These are phyloP conservation scores for Gallinago jamesoni DNA, from an alignment of 2,113 vertebrate species.

Conservation along the genomic window DNA sequence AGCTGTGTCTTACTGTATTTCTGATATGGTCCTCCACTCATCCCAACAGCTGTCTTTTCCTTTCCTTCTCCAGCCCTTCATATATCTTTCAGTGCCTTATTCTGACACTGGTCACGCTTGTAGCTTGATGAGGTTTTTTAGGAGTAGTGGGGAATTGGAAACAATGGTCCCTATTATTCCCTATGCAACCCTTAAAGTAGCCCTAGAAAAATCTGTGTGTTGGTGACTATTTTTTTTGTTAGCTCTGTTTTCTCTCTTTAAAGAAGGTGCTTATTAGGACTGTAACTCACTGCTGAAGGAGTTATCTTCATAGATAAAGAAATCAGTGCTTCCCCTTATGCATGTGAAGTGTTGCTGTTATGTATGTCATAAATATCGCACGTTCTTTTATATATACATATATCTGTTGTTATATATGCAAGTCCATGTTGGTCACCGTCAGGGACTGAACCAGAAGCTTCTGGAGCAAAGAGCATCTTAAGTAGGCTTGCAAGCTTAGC, in stretches of 20 bases:
- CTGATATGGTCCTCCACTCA: not conserved
- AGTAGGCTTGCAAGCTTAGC: not conserved
- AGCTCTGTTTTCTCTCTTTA: not conserved
- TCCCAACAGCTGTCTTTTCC: conserved; percentile 20
- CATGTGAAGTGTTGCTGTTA: not conserved
- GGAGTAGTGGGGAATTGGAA: not conserved
- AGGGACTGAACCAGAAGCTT: not conserved
- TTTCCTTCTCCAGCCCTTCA: not conserved
- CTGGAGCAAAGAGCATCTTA: not conserved
- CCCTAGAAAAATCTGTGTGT: not conserved
- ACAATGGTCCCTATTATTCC: not conserved
- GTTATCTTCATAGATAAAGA: not conserved
- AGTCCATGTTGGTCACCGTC: not conserved
- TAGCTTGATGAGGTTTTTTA: not conserved
- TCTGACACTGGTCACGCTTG: not conserved
- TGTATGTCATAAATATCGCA: not conserved
- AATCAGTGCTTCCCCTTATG: not conserved
- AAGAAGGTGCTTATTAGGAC: not conserved
- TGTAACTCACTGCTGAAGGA: not conserved
- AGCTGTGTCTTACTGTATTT: not conserved
- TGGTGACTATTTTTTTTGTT: not conserved
- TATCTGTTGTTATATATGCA: not conserved
- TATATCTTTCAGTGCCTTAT: not conserved
- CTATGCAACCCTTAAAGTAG: not conserved
- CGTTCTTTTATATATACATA: not conserved